A percentile compares a stretch with the other conserved stretches of the same genome.
These are phyloP conservation scores for Fragum sueziense DNA, from an alignment of 2,888 invertebrate genomes.

Conservation along the genomic window DNA sequence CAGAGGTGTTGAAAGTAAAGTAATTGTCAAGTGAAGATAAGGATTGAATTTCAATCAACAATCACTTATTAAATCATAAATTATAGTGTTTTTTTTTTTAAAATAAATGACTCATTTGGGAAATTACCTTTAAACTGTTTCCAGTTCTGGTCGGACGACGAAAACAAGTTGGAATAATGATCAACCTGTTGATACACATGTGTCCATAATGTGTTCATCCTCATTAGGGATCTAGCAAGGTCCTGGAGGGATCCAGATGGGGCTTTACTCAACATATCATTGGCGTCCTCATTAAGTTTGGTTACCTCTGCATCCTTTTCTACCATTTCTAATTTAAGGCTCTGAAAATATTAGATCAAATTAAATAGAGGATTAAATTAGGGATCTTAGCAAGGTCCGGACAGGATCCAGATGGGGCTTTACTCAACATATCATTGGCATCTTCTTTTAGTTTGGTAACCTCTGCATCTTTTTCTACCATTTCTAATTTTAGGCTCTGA, in stretches of 20 bases:
- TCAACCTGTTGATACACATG: slow-evolving; percentile 76
- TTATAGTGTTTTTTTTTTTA: too few species aligned
- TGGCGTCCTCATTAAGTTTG: slow-evolving; percentile 70
- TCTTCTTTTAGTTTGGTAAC: slow-evolving; percentile 70
- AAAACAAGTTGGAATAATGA: slow-evolving; percentile 71
- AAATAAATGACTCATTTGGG: too few species aligned
- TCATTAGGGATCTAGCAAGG: slow-evolving; percentile 73
- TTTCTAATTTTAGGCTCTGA: slow-evolving; percentile 70
- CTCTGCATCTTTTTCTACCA: slow-evolving; percentile 68
- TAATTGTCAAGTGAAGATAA: too few species aligned
- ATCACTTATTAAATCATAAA: too few species aligned
- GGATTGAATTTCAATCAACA: too few species aligned
- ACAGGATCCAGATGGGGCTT: slow-evolving; percentile 70
- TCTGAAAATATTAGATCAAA: too few species aligned
- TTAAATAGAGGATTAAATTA: too few species aligned
- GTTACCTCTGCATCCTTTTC: slow-evolving; percentile 70
- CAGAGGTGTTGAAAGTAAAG: too few species aligned
- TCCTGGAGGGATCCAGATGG: slow-evolving; percentile 74
- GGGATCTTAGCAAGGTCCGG: slow-evolving; percentile 73
- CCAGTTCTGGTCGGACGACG: slow-evolving; percentile 74
- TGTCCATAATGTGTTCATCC: slow-evolving; percentile 77
- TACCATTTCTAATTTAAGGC: slow-evolving; percentile 68
- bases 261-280: slow-evolving; percentile 70
- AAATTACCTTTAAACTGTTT: slow-evolving; percentile 76
- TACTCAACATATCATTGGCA: slow-evolving; percentile 71